Evolutionary conservation across 1,140 invertebrate species (phyloP), one percentile per base, ranked within the genome.

Genomic region (Heliconius eleuchia): DNA sequence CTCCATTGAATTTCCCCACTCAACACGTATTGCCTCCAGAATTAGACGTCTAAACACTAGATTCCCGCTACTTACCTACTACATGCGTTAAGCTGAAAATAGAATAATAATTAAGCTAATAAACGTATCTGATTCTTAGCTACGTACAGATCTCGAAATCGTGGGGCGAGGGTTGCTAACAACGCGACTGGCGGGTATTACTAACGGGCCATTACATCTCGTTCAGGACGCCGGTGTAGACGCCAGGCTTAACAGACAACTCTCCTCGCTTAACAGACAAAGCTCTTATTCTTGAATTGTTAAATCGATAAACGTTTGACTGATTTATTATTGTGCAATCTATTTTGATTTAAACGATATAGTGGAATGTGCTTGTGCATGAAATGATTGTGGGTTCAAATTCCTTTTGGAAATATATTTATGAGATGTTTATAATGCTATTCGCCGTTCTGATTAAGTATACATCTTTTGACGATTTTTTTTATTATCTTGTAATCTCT

Each of bases 181-280:
- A 78, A 66, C 77, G 50, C 42, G 50, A 75, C 84, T 88, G 86
- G 85, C 85, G 81, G 82, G 85, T 84, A 88, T 88, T 89, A 87
- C 87, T 86, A 88, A 89, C 88, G 88, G 85, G 79, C 86, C 87
- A 89, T 89, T 89, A 89, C 85, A 85, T 83, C 79, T 79, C 83
- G 84, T 77, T 88, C 87, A 84, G 84, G 71, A 82, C 84, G 81
- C 71, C 76, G 57, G 72, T 70, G 55, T 70, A 78, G 80, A 81
- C 66, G 79, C 76, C 75, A 77, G 74, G 77, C 80, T 77, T 78
- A 78, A 78, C 73, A 81, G 80, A 80, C 78, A 76, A 76, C 57
- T 80, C 42, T 46, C 42, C 42, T 46, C 42, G 77, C 80, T 77
- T 78, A 78, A 78, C 73, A 81, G 80, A 76, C 78, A 76, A 76